These are phyloP conservation scores for Gallinago jamesoni DNA, from an alignment of 2,113 vertebrate species.

Conservation along the genomic window DNA sequence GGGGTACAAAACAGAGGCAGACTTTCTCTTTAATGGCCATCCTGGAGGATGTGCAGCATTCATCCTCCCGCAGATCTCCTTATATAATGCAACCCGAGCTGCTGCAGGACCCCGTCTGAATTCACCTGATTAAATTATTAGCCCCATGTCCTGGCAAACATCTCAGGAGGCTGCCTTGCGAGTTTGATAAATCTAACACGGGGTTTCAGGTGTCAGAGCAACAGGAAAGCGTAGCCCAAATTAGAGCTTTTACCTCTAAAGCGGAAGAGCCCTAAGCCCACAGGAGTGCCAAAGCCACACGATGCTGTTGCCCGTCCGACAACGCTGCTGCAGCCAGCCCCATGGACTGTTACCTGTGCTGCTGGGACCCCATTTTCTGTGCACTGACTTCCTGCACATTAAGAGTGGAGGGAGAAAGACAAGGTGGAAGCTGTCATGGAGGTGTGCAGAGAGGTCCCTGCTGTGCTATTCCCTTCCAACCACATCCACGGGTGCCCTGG, in stretches of 20 bases:
- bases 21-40: constrained; percentile 20
- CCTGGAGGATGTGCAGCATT: not conserved
- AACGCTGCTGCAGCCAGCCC: not conserved
- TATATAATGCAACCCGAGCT: not conserved
- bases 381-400: not conserved
- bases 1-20: not conserved
- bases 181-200: not conserved
- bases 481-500: not conserved
- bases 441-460: not conserved
- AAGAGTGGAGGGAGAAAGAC: not conserved
- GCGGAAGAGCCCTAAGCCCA: constrained; percentile 31
- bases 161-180: not conserved
- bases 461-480: not conserved
- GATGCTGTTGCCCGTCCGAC: not conserved
- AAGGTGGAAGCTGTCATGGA: not conserved
- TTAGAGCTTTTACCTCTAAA: not conserved
- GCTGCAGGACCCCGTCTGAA: not conserved
- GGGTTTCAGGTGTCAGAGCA: constrained; percentile 21
- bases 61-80: not conserved
- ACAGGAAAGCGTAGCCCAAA: not conserved
- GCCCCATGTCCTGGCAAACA: constrained; percentile 52
- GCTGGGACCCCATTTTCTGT: not conserved
- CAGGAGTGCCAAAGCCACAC: fast-evolving
- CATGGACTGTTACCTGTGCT: not conserved
- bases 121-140: constrained; percentile 63